Evolutionary conservation across 2,888 invertebrate genomes (phyloP).

Genomic region (Folsomia candida): DNA sequence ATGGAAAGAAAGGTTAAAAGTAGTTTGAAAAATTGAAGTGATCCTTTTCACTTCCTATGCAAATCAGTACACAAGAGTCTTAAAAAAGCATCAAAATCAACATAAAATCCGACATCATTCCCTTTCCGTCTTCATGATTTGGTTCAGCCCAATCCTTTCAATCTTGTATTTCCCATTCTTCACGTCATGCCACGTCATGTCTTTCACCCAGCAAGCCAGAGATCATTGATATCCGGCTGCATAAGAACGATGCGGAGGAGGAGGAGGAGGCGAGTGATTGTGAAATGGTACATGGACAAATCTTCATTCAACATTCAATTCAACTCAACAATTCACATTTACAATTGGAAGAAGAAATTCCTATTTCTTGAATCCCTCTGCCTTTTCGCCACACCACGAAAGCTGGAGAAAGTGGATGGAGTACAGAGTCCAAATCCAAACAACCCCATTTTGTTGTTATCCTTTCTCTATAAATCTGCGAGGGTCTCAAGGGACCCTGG

Average conservation of each 20-base stretch:
- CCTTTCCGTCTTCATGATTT: neutral
- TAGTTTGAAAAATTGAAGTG: neutral
- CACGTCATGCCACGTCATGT: neutral
- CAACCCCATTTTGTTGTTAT: constrained; percentile 14
- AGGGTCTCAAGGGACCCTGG: constrained; percentile 6
- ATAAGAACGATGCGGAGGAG: neutral
- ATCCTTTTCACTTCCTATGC: neutral
- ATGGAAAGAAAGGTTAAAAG: neutral
- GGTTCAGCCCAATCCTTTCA: neutral
- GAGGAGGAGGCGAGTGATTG: neutral
- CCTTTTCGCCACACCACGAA: neutral
- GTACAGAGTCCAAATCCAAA: neutral
- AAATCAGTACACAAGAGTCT: neutral
- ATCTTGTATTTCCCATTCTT: neutral
- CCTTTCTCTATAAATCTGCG: constrained; percentile 9
- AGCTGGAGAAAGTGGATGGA: neutral
- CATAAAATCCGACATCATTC: neutral
- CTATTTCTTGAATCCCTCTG: neutral
- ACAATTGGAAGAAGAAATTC: neutral
- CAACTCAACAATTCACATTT: neutral
- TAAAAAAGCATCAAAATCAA: neutral
- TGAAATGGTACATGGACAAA: neutral
- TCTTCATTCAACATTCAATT: constrained; percentile 1
- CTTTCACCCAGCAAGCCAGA: neutral
- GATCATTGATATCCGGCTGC: neutral